These are phyloP conservation scores for Anneissia japonica DNA, from an alignment of 35 echinoderm and acorn worm genomes.

Conservation along the genomic window DNA sequence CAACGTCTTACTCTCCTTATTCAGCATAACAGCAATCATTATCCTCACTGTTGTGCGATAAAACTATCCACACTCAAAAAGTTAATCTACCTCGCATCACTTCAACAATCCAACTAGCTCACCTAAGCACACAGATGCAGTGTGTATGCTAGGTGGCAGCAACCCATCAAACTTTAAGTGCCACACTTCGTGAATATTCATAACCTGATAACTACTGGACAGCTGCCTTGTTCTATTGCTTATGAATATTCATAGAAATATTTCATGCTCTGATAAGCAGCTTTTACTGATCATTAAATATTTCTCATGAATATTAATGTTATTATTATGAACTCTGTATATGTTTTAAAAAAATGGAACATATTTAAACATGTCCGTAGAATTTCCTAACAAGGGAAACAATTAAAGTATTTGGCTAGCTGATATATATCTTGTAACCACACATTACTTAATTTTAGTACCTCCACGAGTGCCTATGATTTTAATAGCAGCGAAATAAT, in stretches of 20 bases:
- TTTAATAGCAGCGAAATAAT: neutral
- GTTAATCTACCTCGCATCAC: neutral
- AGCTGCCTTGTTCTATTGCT: neutral
- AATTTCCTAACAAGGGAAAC: too few species aligned
- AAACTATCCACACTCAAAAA: too few species aligned
- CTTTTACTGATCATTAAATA: neutral
- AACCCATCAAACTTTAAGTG: neutral
- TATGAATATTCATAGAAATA: neutral
- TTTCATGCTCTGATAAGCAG: neutral
- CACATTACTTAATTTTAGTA: too few species aligned
- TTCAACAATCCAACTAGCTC: neutral
- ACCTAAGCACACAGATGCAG: neutral
- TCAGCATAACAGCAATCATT: neutral
- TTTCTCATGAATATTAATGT: too few species aligned
- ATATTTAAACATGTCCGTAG: neutral
- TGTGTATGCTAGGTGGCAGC: neutral
- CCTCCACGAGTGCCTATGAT: too few species aligned
- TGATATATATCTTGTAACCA: neutral
- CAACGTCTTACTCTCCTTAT: neutral
- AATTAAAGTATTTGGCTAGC: neutral
- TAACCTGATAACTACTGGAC: neutral
- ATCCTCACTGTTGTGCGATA: neutral
- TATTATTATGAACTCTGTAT: too few species aligned
- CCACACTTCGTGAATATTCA: neutral
- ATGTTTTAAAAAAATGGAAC: neutral